Evolutionary conservation across 1,140 invertebrate species (phyloP).

Genomic region (Bombus difficillimus): DNA sequence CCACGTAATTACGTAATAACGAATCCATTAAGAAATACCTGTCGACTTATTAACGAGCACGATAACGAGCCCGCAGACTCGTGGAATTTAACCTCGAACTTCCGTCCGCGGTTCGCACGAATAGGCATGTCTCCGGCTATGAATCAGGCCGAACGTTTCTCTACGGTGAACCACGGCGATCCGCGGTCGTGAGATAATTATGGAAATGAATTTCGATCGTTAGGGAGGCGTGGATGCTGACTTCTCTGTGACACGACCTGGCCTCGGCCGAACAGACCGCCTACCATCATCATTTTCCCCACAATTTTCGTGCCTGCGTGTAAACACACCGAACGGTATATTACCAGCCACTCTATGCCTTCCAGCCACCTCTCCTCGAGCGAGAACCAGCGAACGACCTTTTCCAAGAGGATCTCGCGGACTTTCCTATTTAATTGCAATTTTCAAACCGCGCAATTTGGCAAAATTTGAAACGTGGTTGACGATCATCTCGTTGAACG

Average conservation of each 20-base stretch:
- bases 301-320: slow-evolving; percentile 74
- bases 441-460: background rate
- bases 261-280: slow-evolving; percentile 50
- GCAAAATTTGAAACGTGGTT: background rate
- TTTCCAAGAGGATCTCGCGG: background rate
- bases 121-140: slow-evolving; percentile 23
- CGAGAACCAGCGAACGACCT: background rate
- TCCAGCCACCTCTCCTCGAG: background rate
- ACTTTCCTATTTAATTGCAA: background rate
- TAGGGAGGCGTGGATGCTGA: slow-evolving; percentile 69
- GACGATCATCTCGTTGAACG: background rate
- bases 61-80: slow-evolving; percentile 2
- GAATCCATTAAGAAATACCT: slow-evolving; percentile 12
- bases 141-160: slow-evolving; percentile 53
- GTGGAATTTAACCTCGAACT: slow-evolving; percentile 48
- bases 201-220: slow-evolving; percentile 77
- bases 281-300: slow-evolving; percentile 62
- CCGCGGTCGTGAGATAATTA: slow-evolving; percentile 75
- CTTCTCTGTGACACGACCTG: slow-evolving; percentile 64
- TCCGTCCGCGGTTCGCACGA: slow-evolving; percentile 54
- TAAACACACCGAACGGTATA: slow-evolving; percentile 66
- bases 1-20: slow-evolving; percentile 9
- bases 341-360: slow-evolving; percentile 7
- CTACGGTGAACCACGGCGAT: slow-evolving; percentile 30
- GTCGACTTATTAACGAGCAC: slow-evolving; percentile 11